A percentile compares a stretch with the other conserved stretches of the same genome.
Conservation (phyloP, 2,888 invertebrate species). For the Proisotoma minuta region DNA sequence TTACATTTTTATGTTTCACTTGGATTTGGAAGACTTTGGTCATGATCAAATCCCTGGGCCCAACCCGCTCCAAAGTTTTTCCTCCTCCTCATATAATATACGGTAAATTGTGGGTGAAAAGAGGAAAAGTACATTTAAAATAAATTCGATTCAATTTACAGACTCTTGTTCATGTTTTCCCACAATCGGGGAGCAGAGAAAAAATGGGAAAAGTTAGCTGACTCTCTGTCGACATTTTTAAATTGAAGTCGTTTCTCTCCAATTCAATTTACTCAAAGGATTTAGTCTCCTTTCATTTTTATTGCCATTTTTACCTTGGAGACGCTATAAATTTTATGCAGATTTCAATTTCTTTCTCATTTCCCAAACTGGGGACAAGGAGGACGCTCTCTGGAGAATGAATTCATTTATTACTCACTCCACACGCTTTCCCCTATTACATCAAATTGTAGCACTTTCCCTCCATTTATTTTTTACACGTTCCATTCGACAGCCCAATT, state of each 20-base stretch:
- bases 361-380: conserved; percentile 7
- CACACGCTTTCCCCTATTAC: conserved; percentile 1
- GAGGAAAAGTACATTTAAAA: conserved; percentile 45
- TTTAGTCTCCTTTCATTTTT: conserved; percentile 48
- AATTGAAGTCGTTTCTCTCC: conserved; percentile 49
- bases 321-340: conserved; percentile 49
- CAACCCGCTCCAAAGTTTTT: conserved; percentile 8
- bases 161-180: conserved; percentile 17
- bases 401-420: conserved; percentile 16
- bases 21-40: conserved; percentile 15
- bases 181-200: conserved; percentile 14
- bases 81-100: background rate
- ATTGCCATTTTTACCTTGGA: conserved; percentile 48
- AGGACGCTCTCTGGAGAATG: background rate
- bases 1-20: conserved; percentile 45
- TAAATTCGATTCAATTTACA: conserved; percentile 48
- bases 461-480: conserved; percentile 9
- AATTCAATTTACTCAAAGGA: conserved; percentile 48
- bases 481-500: conserved; percentile 12
- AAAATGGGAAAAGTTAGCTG: conserved; percentile 14
- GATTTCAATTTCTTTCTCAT: conserved; percentile 48
- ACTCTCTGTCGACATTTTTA: conserved; percentile 43
- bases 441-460: background rate
- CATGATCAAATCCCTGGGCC: conserved; percentile 7
- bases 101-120: conserved; percentile 34